Conservation (phyloP, 1,140 invertebrate genomes). For the Venustaconcha ellipsiformis region DNA sequence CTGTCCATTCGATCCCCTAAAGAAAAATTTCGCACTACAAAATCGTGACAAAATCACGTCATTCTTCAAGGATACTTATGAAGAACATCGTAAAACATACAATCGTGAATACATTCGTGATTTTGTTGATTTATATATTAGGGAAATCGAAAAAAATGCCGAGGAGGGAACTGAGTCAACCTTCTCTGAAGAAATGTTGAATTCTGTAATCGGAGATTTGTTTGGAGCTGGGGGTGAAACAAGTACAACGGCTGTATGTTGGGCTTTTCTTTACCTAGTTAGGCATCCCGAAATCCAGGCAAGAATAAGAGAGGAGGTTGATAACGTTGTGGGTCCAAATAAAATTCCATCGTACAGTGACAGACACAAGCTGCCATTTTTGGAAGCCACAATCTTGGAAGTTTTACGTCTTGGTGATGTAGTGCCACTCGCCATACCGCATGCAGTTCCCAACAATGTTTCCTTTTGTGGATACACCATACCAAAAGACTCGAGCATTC, state of each 20-base stretch:
- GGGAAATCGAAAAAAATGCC: neutral
- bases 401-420: conserved; percentile 35
- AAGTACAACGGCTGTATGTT: conserved; percentile 83
- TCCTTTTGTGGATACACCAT: conserved; percentile 37
- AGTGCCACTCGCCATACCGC: conserved; percentile 63
- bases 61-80: neutral
- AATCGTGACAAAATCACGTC: neutral
- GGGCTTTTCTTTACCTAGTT: conserved; percentile 84
- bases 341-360: conserved; percentile 25
- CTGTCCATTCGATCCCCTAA: neutral
- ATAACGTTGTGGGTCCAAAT: conserved; percentile 64
- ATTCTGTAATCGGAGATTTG: conserved; percentile 75
- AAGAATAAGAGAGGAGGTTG: conserved; percentile 87
- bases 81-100: neutral
- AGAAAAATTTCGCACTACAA: neutral
- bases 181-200: conserved; percentile 15
- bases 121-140: conserved; percentile 1
- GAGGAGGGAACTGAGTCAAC: neutral
- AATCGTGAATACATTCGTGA: neutral
- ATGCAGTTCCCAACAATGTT: conserved; percentile 51
- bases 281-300: conserved; percentile 74
- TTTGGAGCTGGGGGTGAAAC: conserved; percentile 92
- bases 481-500: conserved; percentile 23
- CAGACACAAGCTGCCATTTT: conserved; percentile 20
- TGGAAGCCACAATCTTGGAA: conserved; percentile 44